phyloP scores from a whole-genome alignment of 2,888 invertebrate species.

The Pachycephus smyrnensis region DNA sequence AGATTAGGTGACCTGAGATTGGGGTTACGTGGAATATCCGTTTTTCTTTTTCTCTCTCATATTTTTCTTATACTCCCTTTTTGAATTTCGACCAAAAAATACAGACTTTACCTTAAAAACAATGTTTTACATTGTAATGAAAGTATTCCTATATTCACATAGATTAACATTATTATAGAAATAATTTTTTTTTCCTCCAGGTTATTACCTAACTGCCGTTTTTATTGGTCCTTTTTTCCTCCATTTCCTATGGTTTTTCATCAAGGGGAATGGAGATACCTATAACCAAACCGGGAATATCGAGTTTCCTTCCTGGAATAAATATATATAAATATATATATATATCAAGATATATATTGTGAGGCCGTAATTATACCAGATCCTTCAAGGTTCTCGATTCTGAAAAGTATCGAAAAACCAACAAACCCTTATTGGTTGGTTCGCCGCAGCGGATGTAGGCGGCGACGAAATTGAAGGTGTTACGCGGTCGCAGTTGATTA shows the following conservation, averaged over 20 bases:
- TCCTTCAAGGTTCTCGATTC: not conserved
- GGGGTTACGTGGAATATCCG: slow-evolving; percentile 18
- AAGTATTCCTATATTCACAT: not conserved
- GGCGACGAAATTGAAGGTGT: slow-evolving; percentile 15
- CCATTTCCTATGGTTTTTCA: not conserved
- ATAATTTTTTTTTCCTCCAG: not conserved
- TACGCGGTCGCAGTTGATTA: slow-evolving; percentile 18
- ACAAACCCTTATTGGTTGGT: slow-evolving; percentile 7
- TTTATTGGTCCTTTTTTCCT: not conserved
- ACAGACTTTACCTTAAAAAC: not conserved
- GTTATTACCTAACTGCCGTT: not conserved
- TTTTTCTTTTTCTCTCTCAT: not conserved
- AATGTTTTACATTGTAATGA: not conserved
- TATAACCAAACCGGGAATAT: not conserved
- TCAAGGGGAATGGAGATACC: not conserved
- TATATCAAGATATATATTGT: not conserved
- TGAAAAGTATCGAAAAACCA: slow-evolving; percentile 2
- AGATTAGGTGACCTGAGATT: slow-evolving; percentile 50
- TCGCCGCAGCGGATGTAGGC: slow-evolving; percentile 17
- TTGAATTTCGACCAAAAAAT: not conserved
- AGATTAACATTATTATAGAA: not conserved
- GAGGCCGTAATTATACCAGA: not conserved
- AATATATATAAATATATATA: not conserved
- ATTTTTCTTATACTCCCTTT: not conserved
- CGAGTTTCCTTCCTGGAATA: not conserved